Percentiles rank a stretch among this genome's conserved stretches.
Evolutionary conservation across 2,113 vertebrate species (phyloP).

Genomic region (Rattus rattus): DNA sequence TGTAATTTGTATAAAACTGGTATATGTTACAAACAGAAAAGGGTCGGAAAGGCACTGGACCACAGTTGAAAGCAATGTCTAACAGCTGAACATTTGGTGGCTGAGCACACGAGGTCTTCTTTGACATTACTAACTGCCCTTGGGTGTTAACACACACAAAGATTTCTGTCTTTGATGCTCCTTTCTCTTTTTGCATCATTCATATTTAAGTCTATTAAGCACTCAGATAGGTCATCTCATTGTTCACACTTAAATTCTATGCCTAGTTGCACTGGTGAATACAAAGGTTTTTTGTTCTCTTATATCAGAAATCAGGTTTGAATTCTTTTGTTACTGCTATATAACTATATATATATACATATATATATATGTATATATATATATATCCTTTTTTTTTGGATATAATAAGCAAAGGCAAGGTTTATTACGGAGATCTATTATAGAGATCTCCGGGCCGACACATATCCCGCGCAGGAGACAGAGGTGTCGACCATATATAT

Average conservation of each 20-base stretch:
- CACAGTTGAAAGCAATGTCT: background rate
- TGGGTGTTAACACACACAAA: background rate
- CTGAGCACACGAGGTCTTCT: background rate
- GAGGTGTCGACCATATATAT: too few species aligned
- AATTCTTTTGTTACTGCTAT: background rate
- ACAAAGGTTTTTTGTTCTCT: background rate
- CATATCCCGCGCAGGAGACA: too few species aligned
- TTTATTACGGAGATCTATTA: too few species aligned
- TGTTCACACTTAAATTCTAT: background rate
- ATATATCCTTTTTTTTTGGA: background rate
- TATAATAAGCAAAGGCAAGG: too few species aligned
- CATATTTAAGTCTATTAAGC: background rate
- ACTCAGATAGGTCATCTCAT: background rate
- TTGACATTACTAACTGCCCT: background rate
- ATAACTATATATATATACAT: too few species aligned
- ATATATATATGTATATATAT: too few species aligned
- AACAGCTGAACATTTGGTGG: background rate
- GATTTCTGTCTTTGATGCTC: background rate
- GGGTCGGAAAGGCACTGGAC: background rate
- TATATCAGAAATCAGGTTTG: background rate
- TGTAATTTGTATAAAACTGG: background rate
- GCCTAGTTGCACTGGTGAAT: background rate
- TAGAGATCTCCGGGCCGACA: too few species aligned
- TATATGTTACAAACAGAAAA: background rate
- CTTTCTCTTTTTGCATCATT: background rate